These are phyloP conservation scores for Rhingia campestris DNA, from an alignment of 2,888 invertebrate species.

Conservation along the genomic window DNA sequence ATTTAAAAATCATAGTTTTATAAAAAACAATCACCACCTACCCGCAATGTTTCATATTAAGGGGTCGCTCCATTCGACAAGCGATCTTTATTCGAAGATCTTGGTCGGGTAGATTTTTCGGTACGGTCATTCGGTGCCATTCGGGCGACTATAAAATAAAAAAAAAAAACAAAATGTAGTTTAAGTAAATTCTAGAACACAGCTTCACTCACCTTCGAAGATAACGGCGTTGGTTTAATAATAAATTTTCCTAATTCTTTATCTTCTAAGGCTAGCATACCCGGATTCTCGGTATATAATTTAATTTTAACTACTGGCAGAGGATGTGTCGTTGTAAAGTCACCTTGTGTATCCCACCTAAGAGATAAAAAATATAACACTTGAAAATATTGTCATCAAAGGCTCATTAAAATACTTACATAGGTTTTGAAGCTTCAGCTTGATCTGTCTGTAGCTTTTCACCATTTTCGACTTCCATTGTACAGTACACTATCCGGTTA, in stretches of 20 bases:
- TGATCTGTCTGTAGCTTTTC: constrained; percentile 99
- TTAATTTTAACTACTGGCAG: constrained; percentile 99
- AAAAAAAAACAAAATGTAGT: constrained; percentile 6
- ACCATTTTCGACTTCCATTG: constrained; percentile 99
- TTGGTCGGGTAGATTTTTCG: constrained; percentile 97
- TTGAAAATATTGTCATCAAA: background rate
- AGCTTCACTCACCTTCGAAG: constrained; percentile 87
- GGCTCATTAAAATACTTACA: constrained; percentile 84
- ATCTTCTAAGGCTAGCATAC: constrained; percentile 98
- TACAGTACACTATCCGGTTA: constrained; percentile 99
- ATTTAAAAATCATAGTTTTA: background rate
- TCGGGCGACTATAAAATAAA: constrained; percentile 89
- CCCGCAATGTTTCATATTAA: constrained; percentile 99
- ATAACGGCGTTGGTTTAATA: constrained; percentile 92
- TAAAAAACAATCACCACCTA: constrained; percentile 81
- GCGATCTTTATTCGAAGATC: constrained; percentile 98
- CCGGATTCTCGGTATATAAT: constrained; percentile 98
- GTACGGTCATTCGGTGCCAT: constrained; percentile 98
- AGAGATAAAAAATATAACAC: background rate
- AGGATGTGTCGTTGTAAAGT: constrained; percentile 98
- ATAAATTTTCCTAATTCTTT: constrained; percentile 98
- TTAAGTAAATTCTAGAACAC: constrained; percentile 1
- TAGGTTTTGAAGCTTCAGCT: constrained; percentile 99
- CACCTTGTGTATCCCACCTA: constrained; percentile 99
- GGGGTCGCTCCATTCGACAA: constrained; percentile 98